Percentiles rank a stretch among this genome's conserved stretches.
phyloP scores from a whole-genome alignment of 2,113 vertebrate genomes.

The Tretioscincus oriximinensis region DNA sequence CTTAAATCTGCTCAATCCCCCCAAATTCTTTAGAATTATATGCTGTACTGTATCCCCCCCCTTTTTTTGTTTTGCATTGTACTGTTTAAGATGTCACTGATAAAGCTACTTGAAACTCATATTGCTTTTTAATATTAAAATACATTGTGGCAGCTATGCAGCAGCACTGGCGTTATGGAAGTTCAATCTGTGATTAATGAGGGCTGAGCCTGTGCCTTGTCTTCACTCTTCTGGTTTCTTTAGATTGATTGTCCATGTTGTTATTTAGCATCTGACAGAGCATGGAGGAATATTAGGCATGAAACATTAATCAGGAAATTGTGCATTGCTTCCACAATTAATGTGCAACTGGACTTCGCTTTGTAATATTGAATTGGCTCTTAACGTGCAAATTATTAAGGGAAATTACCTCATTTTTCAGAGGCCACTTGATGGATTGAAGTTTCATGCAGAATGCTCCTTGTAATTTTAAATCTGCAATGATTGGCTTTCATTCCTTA shows the following conservation, averaged over 20 bases:
- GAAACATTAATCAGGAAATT: conserved; percentile 99
- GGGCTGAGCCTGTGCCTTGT: conserved; percentile 36
- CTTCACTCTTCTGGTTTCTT: conserved; percentile 45
- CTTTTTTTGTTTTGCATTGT: conserved; percentile 5
- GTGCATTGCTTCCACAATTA: conserved; percentile 95
- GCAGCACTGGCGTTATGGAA: conserved; percentile 40
- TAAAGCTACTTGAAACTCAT: conserved; percentile 41
- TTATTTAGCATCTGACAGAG: conserved; percentile 77
- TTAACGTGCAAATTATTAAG: conserved; percentile 98
- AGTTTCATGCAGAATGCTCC: conserved; percentile 70
- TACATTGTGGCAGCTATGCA: conserved; percentile 24
- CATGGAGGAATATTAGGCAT: conserved; percentile 75
- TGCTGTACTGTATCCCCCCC: not conserved
- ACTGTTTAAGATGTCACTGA: conserved; percentile 47
- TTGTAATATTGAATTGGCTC: conserved; percentile 91
- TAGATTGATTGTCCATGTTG: conserved; percentile 75
- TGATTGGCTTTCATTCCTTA: conserved; percentile 60
- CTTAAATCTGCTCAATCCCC: not conserved
- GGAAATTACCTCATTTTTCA: conserved; percentile 97
- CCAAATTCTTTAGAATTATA: conserved; percentile 31
- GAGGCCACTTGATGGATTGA: conserved; percentile 87
- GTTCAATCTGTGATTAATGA: conserved; percentile 58
- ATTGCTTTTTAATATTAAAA: conserved; percentile 40
- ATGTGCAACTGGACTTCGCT: conserved; percentile 92
- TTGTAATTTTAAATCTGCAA: conserved; percentile 70